Evolutionary conservation across 2,113 vertebrate species (phyloP).

Genomic region (Pangasianodon gigas): DNA sequence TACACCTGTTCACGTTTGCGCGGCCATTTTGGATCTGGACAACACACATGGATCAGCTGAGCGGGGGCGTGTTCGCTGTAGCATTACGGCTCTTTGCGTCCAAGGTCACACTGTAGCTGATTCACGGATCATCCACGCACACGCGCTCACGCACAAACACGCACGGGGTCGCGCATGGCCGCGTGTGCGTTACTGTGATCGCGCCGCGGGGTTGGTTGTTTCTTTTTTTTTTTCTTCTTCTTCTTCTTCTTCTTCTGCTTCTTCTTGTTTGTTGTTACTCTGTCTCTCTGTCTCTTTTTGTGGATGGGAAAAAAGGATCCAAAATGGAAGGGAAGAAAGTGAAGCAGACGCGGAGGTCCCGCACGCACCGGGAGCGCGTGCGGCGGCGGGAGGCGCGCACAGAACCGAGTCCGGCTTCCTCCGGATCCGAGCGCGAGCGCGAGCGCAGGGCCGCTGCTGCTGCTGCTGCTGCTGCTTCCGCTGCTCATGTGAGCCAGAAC

Average conservation of each 20-base stretch:
- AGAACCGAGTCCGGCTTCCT: conserved; percentile 81
- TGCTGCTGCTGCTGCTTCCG: conserved; percentile 35
- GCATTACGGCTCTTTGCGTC: conserved; percentile 68
- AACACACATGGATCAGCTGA: conserved; percentile 69
- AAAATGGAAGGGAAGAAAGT: conserved; percentile 89
- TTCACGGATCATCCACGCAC: conserved; percentile 61
- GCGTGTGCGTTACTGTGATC: conserved; percentile 50
- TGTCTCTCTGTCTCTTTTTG: neutral
- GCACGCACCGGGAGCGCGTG: conserved; percentile 84
- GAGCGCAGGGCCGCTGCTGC: conserved; percentile 68
- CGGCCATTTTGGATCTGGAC: conserved; percentile 70
- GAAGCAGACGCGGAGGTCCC: conserved; percentile 87
- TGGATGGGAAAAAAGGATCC: conserved; percentile 39
- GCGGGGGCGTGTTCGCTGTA: conserved; percentile 66
- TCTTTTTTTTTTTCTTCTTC: neutral
- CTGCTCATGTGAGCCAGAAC: conserved; percentile 78
- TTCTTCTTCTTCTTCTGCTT: neutral
- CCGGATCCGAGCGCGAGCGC: conserved; percentile 85
- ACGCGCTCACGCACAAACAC: conserved; percentile 39
- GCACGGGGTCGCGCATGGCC: conserved; percentile 3
- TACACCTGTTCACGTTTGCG: conserved; percentile 49
- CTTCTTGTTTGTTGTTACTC: conserved; percentile 5
- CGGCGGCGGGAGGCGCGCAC: conserved; percentile 83
- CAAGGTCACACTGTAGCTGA: conserved; percentile 76
- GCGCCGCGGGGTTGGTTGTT: conserved; percentile 58